Base-by-base conservation (phyloP, 2,797 vertebrate genomes). In the Hylomyscus alleni region DNA sequence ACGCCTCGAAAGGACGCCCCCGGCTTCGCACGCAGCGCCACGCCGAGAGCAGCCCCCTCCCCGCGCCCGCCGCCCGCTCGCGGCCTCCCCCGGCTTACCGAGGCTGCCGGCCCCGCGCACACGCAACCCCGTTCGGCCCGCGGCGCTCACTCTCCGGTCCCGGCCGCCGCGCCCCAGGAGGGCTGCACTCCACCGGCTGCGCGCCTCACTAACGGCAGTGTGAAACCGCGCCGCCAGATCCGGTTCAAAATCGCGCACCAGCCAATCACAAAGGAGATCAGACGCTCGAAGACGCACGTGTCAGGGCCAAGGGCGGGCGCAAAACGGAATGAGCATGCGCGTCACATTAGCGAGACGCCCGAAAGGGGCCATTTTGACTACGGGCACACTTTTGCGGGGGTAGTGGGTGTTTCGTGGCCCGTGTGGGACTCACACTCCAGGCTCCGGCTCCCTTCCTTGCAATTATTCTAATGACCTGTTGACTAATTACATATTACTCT, bases 171-270 rank as follows among this genome's bases (percentile, higher is more conserved):
- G 22, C 82, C 69, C 78, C 90, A 72, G 56, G 60, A 15, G 69
- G 76, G n/a, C 13, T 0, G 54, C 52, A 40, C 78, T 72, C 24
- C 37, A 58, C 91, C 89, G 14, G 37, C 94, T 76, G 40, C 1
- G 1, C 24, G 73, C 20, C 44, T 80, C 97, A 94, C 97, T 40
- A 97, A 95, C 97, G 78, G 93, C 95, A 62, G 34, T n/a, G 22
- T 2, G 0, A 24, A 26, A 1, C 3, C 56, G 95, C 93, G 96
- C 94, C 95, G 97, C 98, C 87, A 65, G 97, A 97, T 94, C 73
- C 0, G 91, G 97, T 99, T 99, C 98, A 98, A 99, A 98, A 98
- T 97, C 67, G 14, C 0, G 7, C 58, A 26, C 19, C 88, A n/a
- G 60, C 98, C 98, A 98, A 98, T 98, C 98, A 37, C 93, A 87